phyloP scores from a whole-genome alignment of 2,888 invertebrate species.

The Lasioglossum figueresi region DNA sequence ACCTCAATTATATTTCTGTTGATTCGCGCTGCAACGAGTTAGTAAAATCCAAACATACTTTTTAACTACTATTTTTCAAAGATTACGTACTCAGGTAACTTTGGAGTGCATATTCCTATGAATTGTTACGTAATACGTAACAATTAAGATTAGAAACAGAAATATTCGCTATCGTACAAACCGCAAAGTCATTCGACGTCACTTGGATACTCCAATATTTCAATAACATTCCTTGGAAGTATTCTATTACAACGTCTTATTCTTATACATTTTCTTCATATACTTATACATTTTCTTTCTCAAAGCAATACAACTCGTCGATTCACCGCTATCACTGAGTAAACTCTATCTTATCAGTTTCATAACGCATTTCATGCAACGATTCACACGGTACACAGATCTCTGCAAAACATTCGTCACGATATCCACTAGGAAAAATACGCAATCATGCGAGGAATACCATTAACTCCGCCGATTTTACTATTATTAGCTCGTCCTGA shows the following conservation, averaged over 20 bases:
- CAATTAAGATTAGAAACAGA: background rate
- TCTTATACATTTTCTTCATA: background rate
- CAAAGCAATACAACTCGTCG: background rate
- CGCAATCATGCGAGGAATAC: background rate
- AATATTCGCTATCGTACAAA: background rate
- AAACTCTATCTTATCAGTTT: background rate
- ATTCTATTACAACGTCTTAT: background rate
- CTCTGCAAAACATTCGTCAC: background rate
- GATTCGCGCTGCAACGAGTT: background rate
- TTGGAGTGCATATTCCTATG: background rate
- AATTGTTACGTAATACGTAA: background rate
- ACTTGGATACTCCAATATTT: background rate
- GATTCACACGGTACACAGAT: background rate
- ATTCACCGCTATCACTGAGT: background rate
- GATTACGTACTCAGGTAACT: background rate
- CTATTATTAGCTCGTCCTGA: background rate
- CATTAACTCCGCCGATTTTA: background rate
- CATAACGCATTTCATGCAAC: background rate
- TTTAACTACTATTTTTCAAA: background rate
- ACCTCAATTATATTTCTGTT: background rate
- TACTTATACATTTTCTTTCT: background rate
- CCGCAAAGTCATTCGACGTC: background rate
- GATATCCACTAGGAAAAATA: background rate
- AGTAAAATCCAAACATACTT: background rate
- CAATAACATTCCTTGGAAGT: background rate